Percentiles rank a stretch among this genome's conserved stretches.
Conservation (phyloP, 2,888 invertebrate genomes). For the Deilephila elpenor region DNA sequence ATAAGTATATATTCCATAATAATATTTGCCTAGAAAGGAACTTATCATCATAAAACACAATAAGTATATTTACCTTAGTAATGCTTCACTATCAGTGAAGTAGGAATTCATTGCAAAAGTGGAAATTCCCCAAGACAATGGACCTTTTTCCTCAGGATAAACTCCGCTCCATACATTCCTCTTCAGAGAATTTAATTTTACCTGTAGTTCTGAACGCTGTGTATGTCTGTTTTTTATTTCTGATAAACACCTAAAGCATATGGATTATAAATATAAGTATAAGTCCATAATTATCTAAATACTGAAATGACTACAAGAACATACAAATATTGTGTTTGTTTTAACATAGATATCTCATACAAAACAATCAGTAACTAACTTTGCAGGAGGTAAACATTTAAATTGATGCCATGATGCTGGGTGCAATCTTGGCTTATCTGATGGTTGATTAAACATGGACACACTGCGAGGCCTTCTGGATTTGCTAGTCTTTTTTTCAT, state of each 20-base stretch:
- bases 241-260: constrained; percentile 60
- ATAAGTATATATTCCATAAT: background rate
- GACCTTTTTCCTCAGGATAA: constrained; percentile 78
- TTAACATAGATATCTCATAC: background rate
- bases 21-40: background rate
- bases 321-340: too few relatives aligned
- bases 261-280: background rate
- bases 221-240: constrained; percentile 72
- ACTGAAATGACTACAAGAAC: too few relatives aligned
- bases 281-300: background rate
- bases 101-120: constrained; percentile 82
- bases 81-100: constrained; percentile 84
- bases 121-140: constrained; percentile 88
- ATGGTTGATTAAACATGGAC: constrained; percentile 75
- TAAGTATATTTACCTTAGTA: constrained; percentile 75
- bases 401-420: constrained; percentile 83
- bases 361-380: constrained; percentile 50
- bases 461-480: constrained; percentile 76
- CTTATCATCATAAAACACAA: background rate
- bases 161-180: constrained; percentile 91
- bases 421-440: constrained; percentile 71
- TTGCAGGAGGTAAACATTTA: constrained; percentile 74
- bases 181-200: constrained; percentile 87
- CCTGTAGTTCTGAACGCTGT: constrained; percentile 86
- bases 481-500: constrained; percentile 68